A percentile compares a stretch with the other conserved stretches of the same genome.
Conservation (phyloP, 2,888 invertebrate species). For the Xanthia togata region DNA sequence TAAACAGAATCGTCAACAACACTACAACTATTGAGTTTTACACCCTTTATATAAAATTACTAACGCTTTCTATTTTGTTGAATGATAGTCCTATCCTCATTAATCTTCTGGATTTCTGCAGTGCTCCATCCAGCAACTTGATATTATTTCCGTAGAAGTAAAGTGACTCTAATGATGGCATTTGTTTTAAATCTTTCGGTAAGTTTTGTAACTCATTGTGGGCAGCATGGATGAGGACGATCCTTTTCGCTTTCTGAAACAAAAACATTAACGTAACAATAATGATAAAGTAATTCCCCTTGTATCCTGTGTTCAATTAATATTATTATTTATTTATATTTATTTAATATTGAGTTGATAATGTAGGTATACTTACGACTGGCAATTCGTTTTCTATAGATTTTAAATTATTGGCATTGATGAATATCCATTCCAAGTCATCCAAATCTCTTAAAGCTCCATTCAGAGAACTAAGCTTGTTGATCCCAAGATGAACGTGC, state of each 20-base stretch:
- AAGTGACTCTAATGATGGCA: conserved; percentile 92
- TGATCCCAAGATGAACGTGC: conserved; percentile 94
- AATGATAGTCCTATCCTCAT: conserved; percentile 93
- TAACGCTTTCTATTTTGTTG: conserved; percentile 94
- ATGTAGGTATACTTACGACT: conserved; percentile 84
- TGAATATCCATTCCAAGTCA: conserved; percentile 94
- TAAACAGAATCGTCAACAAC: background rate
- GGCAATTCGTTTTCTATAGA: conserved; percentile 95
- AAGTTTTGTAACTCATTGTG: conserved; percentile 93
- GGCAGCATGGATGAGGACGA: conserved; percentile 93
- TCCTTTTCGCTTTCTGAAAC: conserved; percentile 90
- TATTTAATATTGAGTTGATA: too few relatives aligned
- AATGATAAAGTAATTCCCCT: conserved; percentile 7
- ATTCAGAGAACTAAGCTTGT: conserved; percentile 93
- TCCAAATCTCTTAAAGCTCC: conserved; percentile 94
- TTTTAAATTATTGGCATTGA: conserved; percentile 94
- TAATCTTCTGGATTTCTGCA: conserved; percentile 92
- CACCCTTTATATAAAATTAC: conserved; percentile 66
- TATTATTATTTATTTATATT: too few relatives aligned
- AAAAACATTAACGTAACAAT: conserved; percentile 1
- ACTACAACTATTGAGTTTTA: background rate
- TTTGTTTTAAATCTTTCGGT: conserved; percentile 93
- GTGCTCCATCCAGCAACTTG: conserved; percentile 92
- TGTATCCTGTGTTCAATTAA: background rate
- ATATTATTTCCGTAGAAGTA: conserved; percentile 94